Conservation (phyloP, 92 coral and sea anemone species). For the Palythoa grandis region DNA sequence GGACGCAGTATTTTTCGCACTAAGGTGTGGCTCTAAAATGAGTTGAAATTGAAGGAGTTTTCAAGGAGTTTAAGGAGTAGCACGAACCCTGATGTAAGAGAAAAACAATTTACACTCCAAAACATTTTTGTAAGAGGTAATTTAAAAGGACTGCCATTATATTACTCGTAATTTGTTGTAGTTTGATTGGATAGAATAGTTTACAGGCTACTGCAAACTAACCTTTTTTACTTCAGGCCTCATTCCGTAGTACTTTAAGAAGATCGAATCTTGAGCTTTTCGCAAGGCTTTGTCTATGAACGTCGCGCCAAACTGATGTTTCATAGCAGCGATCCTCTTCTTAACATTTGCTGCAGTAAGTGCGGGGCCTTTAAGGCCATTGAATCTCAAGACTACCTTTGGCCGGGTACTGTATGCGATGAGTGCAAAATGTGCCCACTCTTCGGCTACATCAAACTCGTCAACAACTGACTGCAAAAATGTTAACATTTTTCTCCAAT, state of each 20-base stretch:
- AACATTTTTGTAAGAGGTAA: too few species aligned
- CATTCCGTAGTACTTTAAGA: conserved; percentile 13
- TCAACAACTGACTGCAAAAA: conserved; percentile 23
- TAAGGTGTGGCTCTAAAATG: too few species aligned
- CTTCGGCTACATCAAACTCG: conserved; percentile 18
- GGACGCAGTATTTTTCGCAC: too few species aligned
- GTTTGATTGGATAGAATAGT: too few species aligned
- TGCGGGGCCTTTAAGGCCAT: conserved; percentile 20
- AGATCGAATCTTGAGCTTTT: conserved; percentile 15
- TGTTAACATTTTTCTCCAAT: conserved; percentile 8
- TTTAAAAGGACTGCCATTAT: too few species aligned
- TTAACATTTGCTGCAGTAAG: conserved; percentile 12
- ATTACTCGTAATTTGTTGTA: too few species aligned
- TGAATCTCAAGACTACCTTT: conserved; percentile 13
- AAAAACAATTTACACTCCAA: too few species aligned
- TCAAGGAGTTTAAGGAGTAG: too few species aligned
- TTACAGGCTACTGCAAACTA: background rate
- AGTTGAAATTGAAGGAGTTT: too few species aligned
- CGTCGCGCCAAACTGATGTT: conserved; percentile 25
- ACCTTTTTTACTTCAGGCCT: conserved; percentile 8
- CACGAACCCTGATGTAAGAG: too few species aligned
- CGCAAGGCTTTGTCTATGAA: conserved; percentile 31
- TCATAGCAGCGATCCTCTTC: background rate
- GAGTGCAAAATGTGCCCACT: conserved; percentile 24
- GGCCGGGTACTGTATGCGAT: conserved; percentile 24